Evolutionary conservation across 2,113 vertebrate genomes (phyloP), one percentile per base, ranked within the genome.

Genomic region (Montifringilla adamsi): DNA sequence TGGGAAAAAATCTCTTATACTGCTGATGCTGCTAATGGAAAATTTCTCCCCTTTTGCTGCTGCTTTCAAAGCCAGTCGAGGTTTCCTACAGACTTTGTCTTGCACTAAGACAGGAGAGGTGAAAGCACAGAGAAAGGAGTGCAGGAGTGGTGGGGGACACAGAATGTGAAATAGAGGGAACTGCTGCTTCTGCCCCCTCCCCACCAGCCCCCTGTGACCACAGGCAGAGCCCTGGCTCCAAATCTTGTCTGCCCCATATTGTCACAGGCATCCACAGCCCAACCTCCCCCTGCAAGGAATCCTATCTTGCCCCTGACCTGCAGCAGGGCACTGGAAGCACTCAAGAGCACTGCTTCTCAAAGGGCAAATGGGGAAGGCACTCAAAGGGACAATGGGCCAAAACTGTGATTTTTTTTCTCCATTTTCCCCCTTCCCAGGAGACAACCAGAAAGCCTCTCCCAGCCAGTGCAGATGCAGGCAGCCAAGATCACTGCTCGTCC

Each of bases 11-110:
- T 98, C 95, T 97, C 94, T 96, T 94, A 94, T 96, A 97, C 96
- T 97, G 97, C 97, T 97, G 97, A 97, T 98, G 97, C 90, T 96
- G 96, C 97, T 97, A 97, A 98, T 97, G 97, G 98, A 98, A 98
- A 97, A 95, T 93, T 97, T 97, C 97, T 97, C 96, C 96, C 95
- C 79, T 97, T 97, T 95, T 22, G 74, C 93, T 75, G 96, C 94
- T 93, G 93, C 96, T 95, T 96, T 94, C 96, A 97, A 93, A 97
- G 94, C 95, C 96, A 67, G 87, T 74, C 53, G 31, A 30, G 70
- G 93, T 94, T 97, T 97, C 76, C 63, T 37, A 76, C 89, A 94
- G 97, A 87, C 82, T 94, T 94, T 47, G 55, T 78, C 77, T 85
- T 50, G 68, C 37, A 39, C 30, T 0, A 30, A 91, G 84, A 46